Base-by-base conservation (phyloP, 2,888 invertebrate genomes). In the Lithophane semibrunnea region DNA sequence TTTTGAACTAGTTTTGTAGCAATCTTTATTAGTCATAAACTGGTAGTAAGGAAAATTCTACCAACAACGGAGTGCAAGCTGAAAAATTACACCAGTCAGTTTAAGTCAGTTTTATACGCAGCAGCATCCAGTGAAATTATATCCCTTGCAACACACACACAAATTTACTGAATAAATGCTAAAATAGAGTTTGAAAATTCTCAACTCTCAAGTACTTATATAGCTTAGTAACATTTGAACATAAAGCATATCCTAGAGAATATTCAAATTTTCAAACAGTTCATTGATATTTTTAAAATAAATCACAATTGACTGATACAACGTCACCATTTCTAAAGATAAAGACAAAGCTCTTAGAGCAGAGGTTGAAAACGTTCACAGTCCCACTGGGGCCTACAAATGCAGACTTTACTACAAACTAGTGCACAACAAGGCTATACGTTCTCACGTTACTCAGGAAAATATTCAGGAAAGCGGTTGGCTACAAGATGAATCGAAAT, bases 381-480 rank as follows among this genome's bases (percentile, higher is more conserved):
- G 69, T 80, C 47, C 85, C 84, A 24, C n/a, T 54, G 88, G 83
- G 88, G 65, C 67, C 56, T 63, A 76, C 73, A 80, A 85, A 76
- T 71, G 82, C 76, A 77, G 73, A 79, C 73, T 82, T 88, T 75
- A 83, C 58, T 63, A 77, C 56, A 76, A 80, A 84, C 69, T 82
- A 49, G 64, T 65, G 69, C 83, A 78, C 61, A 72, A 79, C 64
- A 58, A 18, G 16, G 64, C 65, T 75, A 75, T 82, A 80, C 61
- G 66, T 75, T 75, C 66, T 77, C 69, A 73, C 69, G 52, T 70
- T 76, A 66, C 72, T 79, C 77, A 63, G 65, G 74, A 61, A 66
- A 78, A 85, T 77, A 70, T 74, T 75, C 29, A 61, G 49, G 74
- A 69, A 72, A 80, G 63, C 44, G 63, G 44, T 68, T 44, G 63